These are phyloP conservation scores for Zaprionus lachaisei DNA, from an alignment of 1,140 invertebrate genomes.

Conservation along the genomic window DNA sequence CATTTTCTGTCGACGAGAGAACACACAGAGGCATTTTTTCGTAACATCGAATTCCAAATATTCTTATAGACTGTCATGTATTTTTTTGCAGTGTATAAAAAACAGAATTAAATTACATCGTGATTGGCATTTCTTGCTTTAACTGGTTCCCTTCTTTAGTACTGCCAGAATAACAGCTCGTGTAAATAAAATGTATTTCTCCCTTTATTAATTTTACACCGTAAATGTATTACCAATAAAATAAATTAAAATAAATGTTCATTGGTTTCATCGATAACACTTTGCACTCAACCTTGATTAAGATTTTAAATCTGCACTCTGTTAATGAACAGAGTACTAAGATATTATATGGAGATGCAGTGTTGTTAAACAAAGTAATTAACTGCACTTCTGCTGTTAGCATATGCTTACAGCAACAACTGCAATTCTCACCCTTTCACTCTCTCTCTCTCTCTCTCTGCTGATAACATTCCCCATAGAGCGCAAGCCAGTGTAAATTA, in stretches of 20 bases:
- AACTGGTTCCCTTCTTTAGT: background rate
- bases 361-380: no score
- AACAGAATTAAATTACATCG: background rate
- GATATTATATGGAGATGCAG: no score
- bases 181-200: background rate
- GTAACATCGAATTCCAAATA: background rate
- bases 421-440: no score
- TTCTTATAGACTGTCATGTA: background rate
- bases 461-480: no score
- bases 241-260: background rate
- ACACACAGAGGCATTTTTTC: constrained; percentile 5
- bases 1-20: constrained; percentile 22
- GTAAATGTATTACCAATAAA: background rate
- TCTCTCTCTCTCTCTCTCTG: no score
- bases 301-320: background rate
- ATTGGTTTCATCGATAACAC: background rate
- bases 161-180: background rate
- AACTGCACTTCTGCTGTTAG: no score
- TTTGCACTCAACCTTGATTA: background rate
- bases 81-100: background rate
- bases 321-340: background rate
- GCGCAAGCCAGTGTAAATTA: no score
- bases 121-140: constrained; percentile 3
- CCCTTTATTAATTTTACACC: background rate
- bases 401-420: no score